A percentile compares a stretch with the other conserved stretches of the same genome.
phyloP scores from a whole-genome alignment of 1,140 invertebrate species.

The Drosophila baimaii region DNA sequence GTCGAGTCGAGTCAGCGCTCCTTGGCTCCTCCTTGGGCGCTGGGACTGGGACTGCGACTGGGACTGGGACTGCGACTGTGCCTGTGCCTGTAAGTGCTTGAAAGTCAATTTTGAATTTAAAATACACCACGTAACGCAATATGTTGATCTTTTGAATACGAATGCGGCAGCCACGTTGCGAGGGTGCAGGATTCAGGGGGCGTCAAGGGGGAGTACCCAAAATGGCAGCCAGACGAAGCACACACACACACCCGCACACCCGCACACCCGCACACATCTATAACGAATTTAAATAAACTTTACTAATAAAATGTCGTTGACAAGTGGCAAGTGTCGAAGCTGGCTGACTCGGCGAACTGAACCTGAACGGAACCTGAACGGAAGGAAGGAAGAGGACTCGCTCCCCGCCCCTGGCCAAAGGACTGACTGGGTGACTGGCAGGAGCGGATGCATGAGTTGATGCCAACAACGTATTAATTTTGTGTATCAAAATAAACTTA shows the following conservation, averaged over 20 bases:
- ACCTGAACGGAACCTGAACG: slow-evolving; percentile 4
- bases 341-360: slow-evolving; percentile 22
- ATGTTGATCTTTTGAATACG: slow-evolving; percentile 83
- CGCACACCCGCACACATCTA: slow-evolving; percentile 29
- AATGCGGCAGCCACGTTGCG: slow-evolving; percentile 69
- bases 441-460: slow-evolving; percentile 65
- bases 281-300: slow-evolving; percentile 82
- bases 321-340: slow-evolving; percentile 79
- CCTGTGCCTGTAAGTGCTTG: slow-evolving; percentile 69
- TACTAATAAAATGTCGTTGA: slow-evolving; percentile 83
- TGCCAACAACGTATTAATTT: slow-evolving; percentile 82
- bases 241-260: neutral
- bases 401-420: no score
- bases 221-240: slow-evolving; percentile 48
- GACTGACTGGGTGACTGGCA: slow-evolving; percentile 30
- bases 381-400: neutral
- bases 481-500: slow-evolving; percentile 83
- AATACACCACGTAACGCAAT: slow-evolving; percentile 82
- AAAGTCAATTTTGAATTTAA: slow-evolving; percentile 83
- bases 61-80: neutral
- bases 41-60: neutral
- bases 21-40: slow-evolving; percentile 3
- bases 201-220: neutral
- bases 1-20: slow-evolving; percentile 50
- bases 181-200: neutral